phyloP scores from a whole-genome alignment of 2,113 vertebrate species.

The Emydura subglobosa region DNA sequence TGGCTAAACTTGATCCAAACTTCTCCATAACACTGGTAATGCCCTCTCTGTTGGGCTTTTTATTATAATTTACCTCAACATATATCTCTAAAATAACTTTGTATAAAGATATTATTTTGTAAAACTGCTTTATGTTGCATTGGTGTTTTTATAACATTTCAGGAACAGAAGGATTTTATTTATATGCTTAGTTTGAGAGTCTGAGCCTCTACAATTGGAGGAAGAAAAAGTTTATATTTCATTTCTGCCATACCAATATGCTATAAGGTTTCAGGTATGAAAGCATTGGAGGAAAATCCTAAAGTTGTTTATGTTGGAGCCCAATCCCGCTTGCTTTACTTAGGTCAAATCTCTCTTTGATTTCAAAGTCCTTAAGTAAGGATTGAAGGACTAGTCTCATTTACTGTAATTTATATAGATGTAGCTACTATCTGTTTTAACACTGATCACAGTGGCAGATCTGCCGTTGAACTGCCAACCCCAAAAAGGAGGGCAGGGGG shows the following conservation, averaged over 20 bases:
- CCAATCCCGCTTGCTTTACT: neutral
- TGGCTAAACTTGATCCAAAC: constrained; percentile 43
- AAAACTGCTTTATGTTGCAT: constrained; percentile 66
- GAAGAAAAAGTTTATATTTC: constrained; percentile 1
- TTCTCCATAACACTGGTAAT: constrained; percentile 59
- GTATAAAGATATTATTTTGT: constrained; percentile 73
- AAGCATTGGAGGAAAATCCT: neutral
- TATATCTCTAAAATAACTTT: constrained; percentile 67
- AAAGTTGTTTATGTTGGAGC: constrained; percentile 1
- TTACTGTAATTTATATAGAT: neutral
- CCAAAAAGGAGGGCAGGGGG: neutral
- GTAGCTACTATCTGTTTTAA: constrained; percentile 10
- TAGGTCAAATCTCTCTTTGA: neutral
- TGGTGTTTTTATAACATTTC: constrained; percentile 68
- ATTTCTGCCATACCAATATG: neutral
- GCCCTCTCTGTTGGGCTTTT: constrained; percentile 51
- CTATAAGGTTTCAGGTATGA: constrained; percentile 8
- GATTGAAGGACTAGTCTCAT: constrained; percentile 30
- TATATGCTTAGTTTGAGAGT: constrained; percentile 7
- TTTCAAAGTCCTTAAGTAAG: constrained; percentile 27
- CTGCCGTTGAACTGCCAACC: neutral
- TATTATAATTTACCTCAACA: constrained; percentile 73
- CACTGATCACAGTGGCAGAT: neutral
- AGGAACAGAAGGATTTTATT: constrained; percentile 50
- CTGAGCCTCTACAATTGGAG: neutral